Conservation (phyloP, 2,888 invertebrate genomes). For the Agrilus biguttatus region DNA sequence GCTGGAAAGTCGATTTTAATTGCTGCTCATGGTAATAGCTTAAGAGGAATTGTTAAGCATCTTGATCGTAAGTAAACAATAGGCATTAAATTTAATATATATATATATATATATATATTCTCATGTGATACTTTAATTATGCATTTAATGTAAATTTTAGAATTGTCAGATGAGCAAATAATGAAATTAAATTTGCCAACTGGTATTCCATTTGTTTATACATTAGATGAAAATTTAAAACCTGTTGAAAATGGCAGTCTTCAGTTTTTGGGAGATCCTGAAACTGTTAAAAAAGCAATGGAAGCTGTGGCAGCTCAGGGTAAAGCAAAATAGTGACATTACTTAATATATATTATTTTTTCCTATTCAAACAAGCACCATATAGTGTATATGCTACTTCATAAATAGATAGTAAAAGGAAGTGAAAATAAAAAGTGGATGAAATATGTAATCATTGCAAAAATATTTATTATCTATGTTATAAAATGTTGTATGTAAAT, state of each 20-base stretch:
- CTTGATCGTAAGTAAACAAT: slow-evolving; percentile 42
- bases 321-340: slow-evolving; percentile 45
- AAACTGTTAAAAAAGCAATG: slow-evolving; percentile 62
- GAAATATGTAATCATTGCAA: no score
- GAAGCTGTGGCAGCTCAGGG: slow-evolving; percentile 67
- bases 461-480: no score
- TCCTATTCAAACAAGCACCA: no score
- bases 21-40: slow-evolving; percentile 80
- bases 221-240: slow-evolving; percentile 53
- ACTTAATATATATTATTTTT: no score
- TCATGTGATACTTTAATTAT: no score
- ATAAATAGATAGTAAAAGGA: no score
- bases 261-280: slow-evolving; percentile 65
- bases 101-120: no score
- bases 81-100: no score
- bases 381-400: no score
- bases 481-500: no score
- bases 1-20: slow-evolving; percentile 69
- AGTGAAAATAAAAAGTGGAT: no score
- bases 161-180: slow-evolving; percentile 54
- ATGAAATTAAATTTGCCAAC: slow-evolving; percentile 66
- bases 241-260: slow-evolving; percentile 49
- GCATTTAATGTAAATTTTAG: slow-evolving; percentile 27
- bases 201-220: slow-evolving; percentile 68
- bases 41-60: slow-evolving; percentile 78